phyloP scores from a whole-genome alignment of 2,113 vertebrate species.

The Casuarius casuarius region DNA sequence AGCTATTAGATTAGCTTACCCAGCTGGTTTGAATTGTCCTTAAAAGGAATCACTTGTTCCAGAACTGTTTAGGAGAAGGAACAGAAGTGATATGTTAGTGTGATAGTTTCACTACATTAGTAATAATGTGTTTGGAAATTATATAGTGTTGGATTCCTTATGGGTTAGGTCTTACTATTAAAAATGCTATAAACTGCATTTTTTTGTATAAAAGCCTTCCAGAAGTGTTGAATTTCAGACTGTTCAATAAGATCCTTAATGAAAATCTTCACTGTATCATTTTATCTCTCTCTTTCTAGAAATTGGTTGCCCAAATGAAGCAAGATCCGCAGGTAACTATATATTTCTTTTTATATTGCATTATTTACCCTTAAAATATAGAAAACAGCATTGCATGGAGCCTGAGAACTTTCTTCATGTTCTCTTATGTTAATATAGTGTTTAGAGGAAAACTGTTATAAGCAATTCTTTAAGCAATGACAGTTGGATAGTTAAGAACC shows the following conservation, averaged over 20 bases:
- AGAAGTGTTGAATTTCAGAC: neutral
- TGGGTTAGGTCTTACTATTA: neutral
- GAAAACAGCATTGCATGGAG: slow-evolving; percentile 14
- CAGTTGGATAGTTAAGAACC: neutral
- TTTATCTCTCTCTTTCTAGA: slow-evolving; percentile 79
- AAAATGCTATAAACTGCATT: neutral
- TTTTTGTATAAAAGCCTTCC: neutral
- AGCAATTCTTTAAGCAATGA: neutral
- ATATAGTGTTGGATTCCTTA: neutral
- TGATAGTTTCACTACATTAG: neutral
- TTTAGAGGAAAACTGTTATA: neutral
- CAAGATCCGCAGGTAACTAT: slow-evolving; percentile 96
- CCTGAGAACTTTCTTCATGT: neutral
- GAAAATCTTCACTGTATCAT: slow-evolving; percentile 28
- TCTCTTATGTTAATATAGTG: neutral
- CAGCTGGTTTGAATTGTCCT: slow-evolving; percentile 46
- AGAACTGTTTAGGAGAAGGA: slow-evolving; percentile 2
- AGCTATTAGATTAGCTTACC: slow-evolving; percentile 22
- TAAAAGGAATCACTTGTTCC: slow-evolving; percentile 9
- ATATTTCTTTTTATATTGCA: neutral
- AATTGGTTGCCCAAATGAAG: slow-evolving; percentile 99
- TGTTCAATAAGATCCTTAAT: neutral
- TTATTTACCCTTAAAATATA: slow-evolving; percentile 15
- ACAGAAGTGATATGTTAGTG: neutral
- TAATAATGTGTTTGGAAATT: neutral